These are phyloP conservation scores for Venturia canescens DNA, from an alignment of 1,140 invertebrate species.

Conservation along the genomic window DNA sequence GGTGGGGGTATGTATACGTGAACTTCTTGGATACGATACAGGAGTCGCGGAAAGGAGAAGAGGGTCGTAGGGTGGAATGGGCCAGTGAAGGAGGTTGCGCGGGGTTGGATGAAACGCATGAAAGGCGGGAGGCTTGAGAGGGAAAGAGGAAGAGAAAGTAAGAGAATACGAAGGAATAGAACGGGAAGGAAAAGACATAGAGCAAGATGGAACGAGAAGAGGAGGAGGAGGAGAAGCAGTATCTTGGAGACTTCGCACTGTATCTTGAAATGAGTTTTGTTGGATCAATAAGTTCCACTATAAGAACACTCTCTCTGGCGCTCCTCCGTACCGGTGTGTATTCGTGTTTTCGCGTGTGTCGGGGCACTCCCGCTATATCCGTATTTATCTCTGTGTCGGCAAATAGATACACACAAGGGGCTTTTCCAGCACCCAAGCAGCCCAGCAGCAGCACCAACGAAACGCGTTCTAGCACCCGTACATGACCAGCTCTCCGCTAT, in stretches of 20 bases:
- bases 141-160: slow-evolving; percentile 46
- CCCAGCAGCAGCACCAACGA: slow-evolving; percentile 24
- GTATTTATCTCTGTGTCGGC: slow-evolving; percentile 73
- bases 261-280: slow-evolving; percentile 79
- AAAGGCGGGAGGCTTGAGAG: slow-evolving; percentile 48
- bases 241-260: slow-evolving; percentile 78
- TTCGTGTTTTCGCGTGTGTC: slow-evolving; percentile 56
- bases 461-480: slow-evolving; percentile 12
- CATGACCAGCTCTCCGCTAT: slow-evolving; percentile 40
- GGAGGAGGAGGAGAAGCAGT: slow-evolving; percentile 72
- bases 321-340: slow-evolving; percentile 67
- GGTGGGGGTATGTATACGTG: slow-evolving; percentile 37
- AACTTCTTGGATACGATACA: slow-evolving; percentile 72
- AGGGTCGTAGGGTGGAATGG: slow-evolving; percentile 38
- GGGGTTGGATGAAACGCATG: slow-evolving; percentile 54
- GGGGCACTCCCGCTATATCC: slow-evolving; percentile 58
- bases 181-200: slow-evolving; percentile 48
- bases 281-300: slow-evolving; percentile 79
- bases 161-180: slow-evolving; percentile 45
- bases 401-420: slow-evolving; percentile 67
- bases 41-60: slow-evolving; percentile 58
- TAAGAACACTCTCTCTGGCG: slow-evolving; percentile 74
- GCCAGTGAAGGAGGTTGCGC: slow-evolving; percentile 51
- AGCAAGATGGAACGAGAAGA: slow-evolving; percentile 58
- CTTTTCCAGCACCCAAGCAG: slow-evolving; percentile 21